These are phyloP conservation scores for Mylabris sibirica DNA, from an alignment of 2,888 invertebrate species.

Conservation along the genomic window DNA sequence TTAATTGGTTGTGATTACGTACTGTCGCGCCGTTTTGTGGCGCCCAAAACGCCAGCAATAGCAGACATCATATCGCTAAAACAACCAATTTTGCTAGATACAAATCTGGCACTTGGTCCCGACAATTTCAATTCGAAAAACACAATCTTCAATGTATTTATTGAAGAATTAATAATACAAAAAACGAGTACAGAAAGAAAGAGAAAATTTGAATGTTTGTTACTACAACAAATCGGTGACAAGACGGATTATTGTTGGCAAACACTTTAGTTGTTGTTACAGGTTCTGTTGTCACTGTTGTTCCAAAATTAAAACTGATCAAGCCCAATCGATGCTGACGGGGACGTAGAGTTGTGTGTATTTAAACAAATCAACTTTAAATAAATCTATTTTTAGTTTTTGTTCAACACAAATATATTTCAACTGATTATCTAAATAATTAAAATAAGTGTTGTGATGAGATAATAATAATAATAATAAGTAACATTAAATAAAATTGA, in stretches of 20 bases:
- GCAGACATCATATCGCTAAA: constrained; percentile 57
- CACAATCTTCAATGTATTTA: too few relatives aligned
- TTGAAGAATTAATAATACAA: constrained; percentile 8
- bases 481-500: background rate
- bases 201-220: constrained; percentile 15
- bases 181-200: constrained; percentile 16
- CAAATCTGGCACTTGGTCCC: constrained; percentile 22
- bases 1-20: constrained; percentile 21
- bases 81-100: constrained; percentile 58
- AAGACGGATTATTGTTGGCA: constrained; percentile 20
- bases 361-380: constrained; percentile 45
- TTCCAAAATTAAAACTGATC: constrained; percentile 52
- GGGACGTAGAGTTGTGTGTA: constrained; percentile 14
- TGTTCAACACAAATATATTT: background rate
- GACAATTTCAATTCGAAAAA: too few relatives aligned
- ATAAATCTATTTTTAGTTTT: constrained; percentile 44
- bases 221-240: constrained; percentile 7
- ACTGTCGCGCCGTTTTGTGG: constrained; percentile 56
- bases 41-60: constrained; percentile 55
- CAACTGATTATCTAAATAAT: background rate
- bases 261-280: constrained; percentile 23
- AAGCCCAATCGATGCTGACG: constrained; percentile 44
- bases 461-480: background rate
- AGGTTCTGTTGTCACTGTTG: constrained; percentile 43
- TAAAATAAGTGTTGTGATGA: background rate